Evolutionary conservation across 2,113 vertebrate genomes (phyloP).

Genomic region (Crotalus horridus): DNA sequence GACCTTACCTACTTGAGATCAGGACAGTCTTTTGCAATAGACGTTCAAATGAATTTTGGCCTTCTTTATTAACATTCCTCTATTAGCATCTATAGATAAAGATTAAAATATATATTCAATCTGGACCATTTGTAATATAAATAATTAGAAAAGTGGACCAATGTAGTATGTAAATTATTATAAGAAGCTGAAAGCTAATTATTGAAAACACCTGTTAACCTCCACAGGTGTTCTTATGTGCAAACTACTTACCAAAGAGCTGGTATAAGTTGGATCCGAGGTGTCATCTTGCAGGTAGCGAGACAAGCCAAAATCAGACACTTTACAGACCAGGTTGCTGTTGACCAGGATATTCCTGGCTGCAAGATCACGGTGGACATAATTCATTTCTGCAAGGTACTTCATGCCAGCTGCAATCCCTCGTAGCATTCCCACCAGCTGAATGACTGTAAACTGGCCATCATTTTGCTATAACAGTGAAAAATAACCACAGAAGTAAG

Average conservation of each 20-base stretch:
- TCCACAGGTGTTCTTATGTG: not conserved
- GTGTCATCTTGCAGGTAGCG: conserved; percentile 96
- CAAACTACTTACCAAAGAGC: conserved; percentile 84
- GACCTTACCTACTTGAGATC: not conserved
- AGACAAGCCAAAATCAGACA: conserved; percentile 95
- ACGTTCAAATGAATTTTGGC: not conserved
- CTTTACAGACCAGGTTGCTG: conserved; percentile 97
- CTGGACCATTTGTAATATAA: not conserved
- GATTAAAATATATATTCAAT: not conserved
- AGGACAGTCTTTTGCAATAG: not conserved
- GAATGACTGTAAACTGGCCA: conserved; percentile 97
- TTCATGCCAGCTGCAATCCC: conserved; percentile 97
- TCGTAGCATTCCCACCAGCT: conserved; percentile 96
- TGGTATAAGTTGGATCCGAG: conserved; percentile 97
- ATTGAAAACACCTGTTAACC: not conserved
- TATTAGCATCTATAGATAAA: not conserved
- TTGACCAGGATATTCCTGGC: conserved; percentile 98
- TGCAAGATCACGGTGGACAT: conserved; percentile 93
- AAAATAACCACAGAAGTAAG: conserved; percentile 37
- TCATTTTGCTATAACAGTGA: conserved; percentile 85
- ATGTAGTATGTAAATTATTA: not conserved
- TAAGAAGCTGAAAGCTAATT: not conserved
- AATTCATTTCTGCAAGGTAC: conserved; percentile 97
- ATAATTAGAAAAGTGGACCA: not conserved
- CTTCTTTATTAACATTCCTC: not conserved